Conservation (phyloP, 2,113 vertebrate species). For the Pituophis catenifer region DNA sequence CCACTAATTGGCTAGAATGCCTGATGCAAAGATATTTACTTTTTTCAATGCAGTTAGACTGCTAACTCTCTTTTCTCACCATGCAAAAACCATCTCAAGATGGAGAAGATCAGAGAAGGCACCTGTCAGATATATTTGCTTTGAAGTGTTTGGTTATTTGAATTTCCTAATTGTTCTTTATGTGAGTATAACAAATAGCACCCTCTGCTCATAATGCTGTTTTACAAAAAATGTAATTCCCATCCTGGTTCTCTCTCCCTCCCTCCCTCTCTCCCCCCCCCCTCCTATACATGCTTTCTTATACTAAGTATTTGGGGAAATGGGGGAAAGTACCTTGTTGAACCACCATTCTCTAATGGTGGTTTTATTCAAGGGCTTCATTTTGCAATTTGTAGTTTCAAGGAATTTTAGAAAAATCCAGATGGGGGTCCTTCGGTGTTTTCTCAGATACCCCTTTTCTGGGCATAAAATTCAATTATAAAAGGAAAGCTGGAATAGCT, state of each 20-base stretch:
- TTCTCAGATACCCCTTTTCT: not conserved
- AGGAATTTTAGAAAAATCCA: not conserved
- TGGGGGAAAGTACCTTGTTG: not conserved
- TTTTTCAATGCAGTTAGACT: not conserved
- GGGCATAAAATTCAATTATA: not conserved
- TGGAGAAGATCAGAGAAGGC: not conserved
- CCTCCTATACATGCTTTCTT: not conserved
- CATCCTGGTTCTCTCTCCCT: not conserved
- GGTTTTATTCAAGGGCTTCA: not conserved
- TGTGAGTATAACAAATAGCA: not conserved
- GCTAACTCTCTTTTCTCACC: not conserved
- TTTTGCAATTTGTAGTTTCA: not conserved
- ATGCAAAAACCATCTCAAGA: not conserved
- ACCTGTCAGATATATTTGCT: not conserved
- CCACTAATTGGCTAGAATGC: not conserved
- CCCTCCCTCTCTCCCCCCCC: accelerated
- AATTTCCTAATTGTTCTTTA: not conserved
- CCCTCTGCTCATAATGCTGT: not conserved
- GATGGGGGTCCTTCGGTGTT: not conserved
- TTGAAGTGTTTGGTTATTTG: not conserved
- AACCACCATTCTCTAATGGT: not conserved
- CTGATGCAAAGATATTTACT: not conserved
- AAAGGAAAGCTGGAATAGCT: not conserved
- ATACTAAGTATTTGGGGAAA: not conserved
- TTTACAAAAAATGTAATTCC: not conserved